These are phyloP conservation scores for Amiota minor DNA, from an alignment of 2,888 invertebrate genomes.

Conservation along the genomic window DNA sequence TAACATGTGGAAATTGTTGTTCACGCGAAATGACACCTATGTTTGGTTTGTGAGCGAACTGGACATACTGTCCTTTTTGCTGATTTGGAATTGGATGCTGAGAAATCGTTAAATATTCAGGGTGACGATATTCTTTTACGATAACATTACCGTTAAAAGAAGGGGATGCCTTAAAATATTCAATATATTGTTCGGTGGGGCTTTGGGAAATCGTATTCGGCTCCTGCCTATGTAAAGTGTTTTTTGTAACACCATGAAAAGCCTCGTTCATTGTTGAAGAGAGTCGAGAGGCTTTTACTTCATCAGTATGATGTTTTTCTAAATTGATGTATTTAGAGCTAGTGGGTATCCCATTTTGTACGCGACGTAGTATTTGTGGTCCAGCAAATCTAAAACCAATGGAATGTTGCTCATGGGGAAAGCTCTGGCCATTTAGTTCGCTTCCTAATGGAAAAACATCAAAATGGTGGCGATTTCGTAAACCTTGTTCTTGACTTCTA, in stretches of 20 bases:
- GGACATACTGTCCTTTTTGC: conserved; percentile 41
- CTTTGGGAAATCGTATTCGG: conserved; percentile 46
- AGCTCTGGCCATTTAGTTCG: neutral
- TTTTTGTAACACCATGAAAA: conserved; percentile 56
- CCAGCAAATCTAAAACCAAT: conserved; percentile 40
- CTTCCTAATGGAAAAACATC: conserved; percentile 48
- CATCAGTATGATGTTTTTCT: conserved; percentile 46
- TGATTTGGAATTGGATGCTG: conserved; percentile 60
- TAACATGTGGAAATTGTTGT: conserved; percentile 35
- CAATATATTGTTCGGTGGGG: conserved; percentile 53
- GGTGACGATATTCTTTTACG: conserved; percentile 40
- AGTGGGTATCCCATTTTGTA: conserved; percentile 50
- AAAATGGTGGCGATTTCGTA: conserved; percentile 52
- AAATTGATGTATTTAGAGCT: conserved; percentile 43
- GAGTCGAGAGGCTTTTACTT: conserved; percentile 52
- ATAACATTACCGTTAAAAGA: conserved; percentile 64
- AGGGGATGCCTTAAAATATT: conserved; percentile 68
- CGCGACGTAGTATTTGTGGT: conserved; percentile 57
- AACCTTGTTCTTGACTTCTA: conserved; percentile 40
- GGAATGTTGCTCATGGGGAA: conserved; percentile 21
- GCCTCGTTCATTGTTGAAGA: conserved; percentile 57
- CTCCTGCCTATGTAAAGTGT: conserved; percentile 43
- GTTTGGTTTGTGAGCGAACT: conserved; percentile 41
- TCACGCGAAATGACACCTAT: conserved; percentile 63
- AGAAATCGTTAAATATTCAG: conserved; percentile 48